phyloP scores from a whole-genome alignment of 2,797 vertebrate genomes.

The Channa striata region DNA sequence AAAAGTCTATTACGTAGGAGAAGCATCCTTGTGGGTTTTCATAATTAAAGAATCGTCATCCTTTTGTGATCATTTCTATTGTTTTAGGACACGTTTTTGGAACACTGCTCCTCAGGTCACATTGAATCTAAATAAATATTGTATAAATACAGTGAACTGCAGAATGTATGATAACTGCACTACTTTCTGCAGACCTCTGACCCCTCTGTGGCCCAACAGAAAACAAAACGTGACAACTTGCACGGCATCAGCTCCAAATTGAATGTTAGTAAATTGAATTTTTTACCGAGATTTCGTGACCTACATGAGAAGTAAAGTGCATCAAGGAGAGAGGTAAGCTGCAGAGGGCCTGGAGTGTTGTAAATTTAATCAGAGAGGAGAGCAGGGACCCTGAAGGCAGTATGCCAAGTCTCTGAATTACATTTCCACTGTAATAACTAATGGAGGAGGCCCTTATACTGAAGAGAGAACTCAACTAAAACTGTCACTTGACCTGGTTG shows the following conservation, averaged over 20 bases:
- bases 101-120: too few species aligned
- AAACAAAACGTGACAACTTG: neutral
- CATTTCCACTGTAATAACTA: neutral
- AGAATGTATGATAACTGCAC: neutral
- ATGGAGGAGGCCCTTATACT: neutral
- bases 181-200: neutral
- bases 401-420: slow-evolving; percentile 4
- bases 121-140: neutral
- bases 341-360: slow-evolving; percentile 3
- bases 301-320: neutral
- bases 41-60: too few species aligned
- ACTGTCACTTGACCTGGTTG: neutral
- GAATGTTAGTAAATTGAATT: neutral
- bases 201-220: neutral
- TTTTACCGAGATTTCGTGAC: neutral
- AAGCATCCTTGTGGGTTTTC: too few species aligned
- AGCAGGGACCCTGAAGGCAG: slow-evolving; percentile 34
- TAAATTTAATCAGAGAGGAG: slow-evolving; percentile 45
- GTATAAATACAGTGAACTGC: neutral
- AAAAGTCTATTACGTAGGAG: too few species aligned
- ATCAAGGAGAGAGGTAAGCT: neutral
- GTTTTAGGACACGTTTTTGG: too few species aligned
- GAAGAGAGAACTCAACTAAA: neutral
- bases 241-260: fast-evolving
- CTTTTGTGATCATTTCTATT: too few species aligned